A percentile compares a stretch with the other conserved stretches of the same genome.
Evolutionary conservation across 2,113 vertebrate species (phyloP).

Genomic region (Pandion haliaetus): DNA sequence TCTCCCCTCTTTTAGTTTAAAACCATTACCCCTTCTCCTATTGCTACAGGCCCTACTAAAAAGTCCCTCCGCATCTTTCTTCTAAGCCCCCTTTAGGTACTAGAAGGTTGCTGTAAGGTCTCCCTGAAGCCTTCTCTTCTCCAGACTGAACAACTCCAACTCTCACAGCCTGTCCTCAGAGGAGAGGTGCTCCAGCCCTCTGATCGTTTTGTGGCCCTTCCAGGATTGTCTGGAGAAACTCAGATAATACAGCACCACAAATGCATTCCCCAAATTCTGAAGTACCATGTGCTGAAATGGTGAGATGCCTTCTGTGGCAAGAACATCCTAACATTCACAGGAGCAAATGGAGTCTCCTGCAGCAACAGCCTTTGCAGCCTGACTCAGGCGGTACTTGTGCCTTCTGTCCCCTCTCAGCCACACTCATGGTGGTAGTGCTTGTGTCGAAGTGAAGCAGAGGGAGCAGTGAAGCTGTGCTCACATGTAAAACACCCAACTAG

Average conservation of each 20-base stretch:
- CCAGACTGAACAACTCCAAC: background rate
- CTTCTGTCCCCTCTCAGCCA: background rate
- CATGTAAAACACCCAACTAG: background rate
- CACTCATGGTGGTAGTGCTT: background rate
- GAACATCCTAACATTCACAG: background rate
- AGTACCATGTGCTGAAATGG: background rate
- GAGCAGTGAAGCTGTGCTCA: background rate
- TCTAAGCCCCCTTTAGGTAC: background rate
- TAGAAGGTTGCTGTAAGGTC: background rate
- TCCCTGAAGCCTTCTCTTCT: background rate
- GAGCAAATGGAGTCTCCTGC: background rate
- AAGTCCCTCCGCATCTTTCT: background rate
- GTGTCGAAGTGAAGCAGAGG: background rate
- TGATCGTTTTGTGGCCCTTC: rapidly evolving
- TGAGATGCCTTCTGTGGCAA: background rate
- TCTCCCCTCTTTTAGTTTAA: background rate
- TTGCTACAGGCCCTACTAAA: background rate
- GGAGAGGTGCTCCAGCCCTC: background rate
- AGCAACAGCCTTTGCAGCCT: background rate
- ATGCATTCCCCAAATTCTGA: background rate
- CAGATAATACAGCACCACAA: background rate
- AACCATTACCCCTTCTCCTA: background rate
- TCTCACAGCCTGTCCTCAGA: background rate
- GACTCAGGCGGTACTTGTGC: background rate
- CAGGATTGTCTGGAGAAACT: background rate